Evolutionary conservation across 92 coral and sea anemone species (phyloP).

Genomic region (Ricordea florida): DNA sequence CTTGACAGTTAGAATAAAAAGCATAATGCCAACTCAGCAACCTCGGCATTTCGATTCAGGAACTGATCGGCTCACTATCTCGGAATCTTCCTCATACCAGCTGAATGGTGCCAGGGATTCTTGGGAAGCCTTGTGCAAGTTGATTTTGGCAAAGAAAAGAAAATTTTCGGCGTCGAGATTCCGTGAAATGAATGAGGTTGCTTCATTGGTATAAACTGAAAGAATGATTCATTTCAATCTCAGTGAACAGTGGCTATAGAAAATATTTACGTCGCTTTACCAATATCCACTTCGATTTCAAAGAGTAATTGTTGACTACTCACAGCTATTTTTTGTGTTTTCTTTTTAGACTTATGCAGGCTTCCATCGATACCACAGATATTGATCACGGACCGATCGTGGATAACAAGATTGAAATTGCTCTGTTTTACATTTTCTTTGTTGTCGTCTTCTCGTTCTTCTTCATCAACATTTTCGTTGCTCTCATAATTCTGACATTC

Average conservation of each 20-base stretch:
- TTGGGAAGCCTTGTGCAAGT: no score
- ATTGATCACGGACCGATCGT: conserved; percentile 92
- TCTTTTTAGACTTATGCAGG: conserved; percentile 86
- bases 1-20: no score
- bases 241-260: neutral
- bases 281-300: neutral
- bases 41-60: no score
- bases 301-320: neutral
- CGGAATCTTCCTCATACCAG: no score
- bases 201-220: neutral
- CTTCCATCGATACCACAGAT: conserved; percentile 92
- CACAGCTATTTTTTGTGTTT: neutral
- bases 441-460: conserved; percentile 97
- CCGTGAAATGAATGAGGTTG: no score
- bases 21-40: no score
- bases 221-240: neutral
- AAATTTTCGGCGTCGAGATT: no score
- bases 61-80: no score
- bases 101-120: no score
- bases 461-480: conserved; percentile 97
- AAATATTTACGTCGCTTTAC: neutral
- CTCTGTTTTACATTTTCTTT: conserved; percentile 89
- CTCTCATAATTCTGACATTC: conserved; percentile 95
- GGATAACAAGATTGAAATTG: conserved; percentile 90
- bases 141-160: no score